Conservation (phyloP, 2,113 vertebrate species). For the Lampris incognitus region DNA sequence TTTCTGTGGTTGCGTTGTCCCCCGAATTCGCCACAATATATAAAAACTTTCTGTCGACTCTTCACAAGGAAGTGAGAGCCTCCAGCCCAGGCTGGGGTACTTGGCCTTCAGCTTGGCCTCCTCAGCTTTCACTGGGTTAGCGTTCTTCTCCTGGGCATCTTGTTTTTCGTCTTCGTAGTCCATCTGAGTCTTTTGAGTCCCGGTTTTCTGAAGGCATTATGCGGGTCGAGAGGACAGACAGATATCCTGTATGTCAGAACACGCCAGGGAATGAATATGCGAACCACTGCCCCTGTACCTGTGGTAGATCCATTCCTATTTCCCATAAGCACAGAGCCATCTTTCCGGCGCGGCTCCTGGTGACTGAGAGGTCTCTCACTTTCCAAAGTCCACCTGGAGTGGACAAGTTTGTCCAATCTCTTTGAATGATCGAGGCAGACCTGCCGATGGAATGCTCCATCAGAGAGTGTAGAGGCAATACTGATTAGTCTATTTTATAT, state of each 20-base stretch:
- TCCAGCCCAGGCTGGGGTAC: slow-evolving; percentile 90
- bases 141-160: slow-evolving; percentile 92
- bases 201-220: slow-evolving; percentile 88
- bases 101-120: too few relatives aligned
- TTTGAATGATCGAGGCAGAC: too few relatives aligned
- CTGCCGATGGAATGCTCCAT: too few relatives aligned
- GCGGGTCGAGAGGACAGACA: slow-evolving; percentile 35
- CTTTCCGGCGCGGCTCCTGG: too few relatives aligned
- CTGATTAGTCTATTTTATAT: too few relatives aligned
- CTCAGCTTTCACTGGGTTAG: slow-evolving; percentile 88
- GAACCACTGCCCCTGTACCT: slow-evolving; percentile 48
- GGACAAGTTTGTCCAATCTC: too few relatives aligned
- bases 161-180: slow-evolving; percentile 93
- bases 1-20: too few relatives aligned
- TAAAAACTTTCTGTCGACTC: slow-evolving; percentile 95
- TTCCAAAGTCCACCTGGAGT: too few relatives aligned
- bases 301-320: slow-evolving; percentile 8
- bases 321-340: too few relatives aligned
- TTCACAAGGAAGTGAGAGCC: slow-evolving; percentile 98
- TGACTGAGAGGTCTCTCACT: too few relatives aligned
- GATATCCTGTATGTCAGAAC: slow-evolving; percentile 38
- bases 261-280: slow-evolving; percentile 13
- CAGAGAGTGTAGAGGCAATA: too few relatives aligned
- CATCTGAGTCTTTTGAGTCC: slow-evolving; percentile 84
- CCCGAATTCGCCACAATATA: too few relatives aligned